Base-by-base conservation (phyloP, 2,888 invertebrate species). In the Folsomia candida region DNA sequence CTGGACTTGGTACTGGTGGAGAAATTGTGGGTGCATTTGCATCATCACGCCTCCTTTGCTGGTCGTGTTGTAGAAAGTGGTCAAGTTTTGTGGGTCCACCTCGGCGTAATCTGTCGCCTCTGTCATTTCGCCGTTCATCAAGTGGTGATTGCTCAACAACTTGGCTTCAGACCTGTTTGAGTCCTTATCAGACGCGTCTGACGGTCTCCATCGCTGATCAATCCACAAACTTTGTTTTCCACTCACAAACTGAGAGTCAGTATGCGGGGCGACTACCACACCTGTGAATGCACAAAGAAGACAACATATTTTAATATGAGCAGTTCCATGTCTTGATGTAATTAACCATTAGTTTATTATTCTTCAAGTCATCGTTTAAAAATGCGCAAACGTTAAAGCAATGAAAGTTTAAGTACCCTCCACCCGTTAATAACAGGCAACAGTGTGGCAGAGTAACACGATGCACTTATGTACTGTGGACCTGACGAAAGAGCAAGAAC, bases 201-300 rank as follows among this genome's bases (percentile, higher is more conserved):
- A 83, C 2, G 88, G 86, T 73, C 88, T 85, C 89, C 89, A 89
- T 51, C 89, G 88, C 71, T 88, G 84, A 81, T 89, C 89, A 75
- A 89, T 89, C 89, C 89, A 89, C 51, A 89, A 83, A 74, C 88
- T 88, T 80, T 88, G 88, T 82, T 89, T 89, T 71, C 86, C 86
- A 75, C 78, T 80, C 47, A 78, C 78, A 72, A 81, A 80, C 61
- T 80, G 79, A 11, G 79, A 80, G 64, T 78, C 78, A 27, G 73
- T 61, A 62, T 80, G 79, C 9, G 79, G 79, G 60, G 79, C 78
- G 1, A 80, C 78, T 57, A 76, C 78, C 22, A 80, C 78, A 72
- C 79, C 79, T 80, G 64, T 14, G 66, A 47, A 64, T 57, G 51
- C 11, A 65, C 66, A 57, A 37, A 37, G n/a, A n/a, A n/a, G n/a